Conservation (phyloP, 2,888 invertebrate species). For the Hemaris fuciformis region DNA sequence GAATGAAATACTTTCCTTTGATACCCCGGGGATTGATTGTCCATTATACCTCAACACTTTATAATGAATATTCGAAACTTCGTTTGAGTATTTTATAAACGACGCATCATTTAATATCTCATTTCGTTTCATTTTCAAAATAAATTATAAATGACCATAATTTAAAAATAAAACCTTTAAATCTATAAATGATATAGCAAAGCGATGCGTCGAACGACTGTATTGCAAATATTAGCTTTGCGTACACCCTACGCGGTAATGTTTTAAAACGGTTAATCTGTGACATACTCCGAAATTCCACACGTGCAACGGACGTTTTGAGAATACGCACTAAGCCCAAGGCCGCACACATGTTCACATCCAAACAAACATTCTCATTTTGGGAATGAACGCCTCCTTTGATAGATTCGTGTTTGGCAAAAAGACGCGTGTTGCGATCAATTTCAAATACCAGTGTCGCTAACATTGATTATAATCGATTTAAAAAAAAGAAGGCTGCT, state of each 20-base stretch:
- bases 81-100: too few relatives aligned
- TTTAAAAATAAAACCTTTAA: too few relatives aligned
- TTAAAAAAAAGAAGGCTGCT: background rate
- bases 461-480: background rate
- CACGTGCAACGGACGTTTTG: slow-evolving; percentile 54
- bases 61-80: too few relatives aligned
- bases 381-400: slow-evolving; percentile 29
- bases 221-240: background rate
- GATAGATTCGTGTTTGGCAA: slow-evolving; percentile 28
- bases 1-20: too few relatives aligned
- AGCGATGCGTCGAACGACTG: background rate
- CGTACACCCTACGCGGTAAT: slow-evolving; percentile 1
- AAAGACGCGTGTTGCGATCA: slow-evolving; percentile 12
- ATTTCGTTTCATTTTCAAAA: too few relatives aligned
- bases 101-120: too few relatives aligned
- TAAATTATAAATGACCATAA: too few relatives aligned
- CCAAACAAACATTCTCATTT: slow-evolving; percentile 40
- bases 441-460: slow-evolving; percentile 13
- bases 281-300: slow-evolving; percentile 17
- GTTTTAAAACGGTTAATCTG: slow-evolving; percentile 9
- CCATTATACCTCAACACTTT: too few relatives aligned
- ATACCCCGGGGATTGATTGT: too few relatives aligned
- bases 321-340: slow-evolving; percentile 43
- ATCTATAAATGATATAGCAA: background rate
- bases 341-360: slow-evolving; percentile 54